Evolutionary conservation across 64 coral and sea anemone species (phyloP), one percentile per base, ranked within the genome.

Genomic region (Astreopora myriophthalma): DNA sequence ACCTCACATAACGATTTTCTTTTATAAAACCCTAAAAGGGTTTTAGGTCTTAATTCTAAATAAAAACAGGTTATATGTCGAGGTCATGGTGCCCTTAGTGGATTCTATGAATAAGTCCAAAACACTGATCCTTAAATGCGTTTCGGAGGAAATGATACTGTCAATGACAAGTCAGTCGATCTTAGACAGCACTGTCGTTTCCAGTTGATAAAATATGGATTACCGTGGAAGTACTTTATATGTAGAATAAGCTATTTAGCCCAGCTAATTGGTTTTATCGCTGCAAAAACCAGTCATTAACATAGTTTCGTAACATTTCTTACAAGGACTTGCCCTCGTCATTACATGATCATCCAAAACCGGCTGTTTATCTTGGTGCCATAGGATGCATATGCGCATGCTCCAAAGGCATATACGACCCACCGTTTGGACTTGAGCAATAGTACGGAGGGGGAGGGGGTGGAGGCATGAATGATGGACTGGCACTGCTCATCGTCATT

Each of bases 371-470:
- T 97, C 95, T 74, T 61, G 95, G 95, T 51, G 95, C 82, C 83
- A 97, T 90, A 8, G 95, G 51, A 72, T 97, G 95, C 95, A 97
- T 87, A 22, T 97, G 92, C 26, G 85, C 92, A 74, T 94, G 95
- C 24, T 97, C 95, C 55, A 97, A 69, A 20, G 91, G 79, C 95
- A 97, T 97, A 49, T 97, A 97, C 24, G 95, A 82, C 6, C 95
- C 95, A 62, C 87, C 79, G 79, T 83, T 85, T 49, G 92, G 76
- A 87, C 85, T 94, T 22, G 91, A 93, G 36, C 95, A 97, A 49
- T 94, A 97, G 83, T 97, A 97, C 42, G 95, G 89, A 42, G 94
- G 87, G 33, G 95, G 72, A 39, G 91, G 95, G 38, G 95, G 66
- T 49, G 95, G 92, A 7, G 95, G 86, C 95, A 97, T 97, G 81